phyloP scores from a whole-genome alignment of 2,113 vertebrate species.

The Tursiops truncatus region DNA sequence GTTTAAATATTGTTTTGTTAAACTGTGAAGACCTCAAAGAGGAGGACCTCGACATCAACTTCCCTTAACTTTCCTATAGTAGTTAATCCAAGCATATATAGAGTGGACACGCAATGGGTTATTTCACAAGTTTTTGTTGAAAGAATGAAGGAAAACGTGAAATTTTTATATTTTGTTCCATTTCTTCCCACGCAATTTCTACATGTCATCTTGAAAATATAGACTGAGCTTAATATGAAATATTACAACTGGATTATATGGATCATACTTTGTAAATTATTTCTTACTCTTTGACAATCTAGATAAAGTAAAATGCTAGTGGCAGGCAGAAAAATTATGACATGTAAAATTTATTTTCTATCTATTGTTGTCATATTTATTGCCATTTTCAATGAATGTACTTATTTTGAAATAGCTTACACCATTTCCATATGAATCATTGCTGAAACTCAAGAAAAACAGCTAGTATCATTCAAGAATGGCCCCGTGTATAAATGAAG shows the following conservation, averaged over 20 bases:
- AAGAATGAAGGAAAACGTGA: background rate
- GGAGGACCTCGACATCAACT: background rate
- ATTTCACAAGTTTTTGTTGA: background rate
- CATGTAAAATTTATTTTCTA: slow-evolving; percentile 69
- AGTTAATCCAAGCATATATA: background rate
- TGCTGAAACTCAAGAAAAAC: slow-evolving; percentile 59
- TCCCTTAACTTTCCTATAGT: background rate
- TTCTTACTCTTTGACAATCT: slow-evolving; percentile 49
- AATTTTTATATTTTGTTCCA: background rate
- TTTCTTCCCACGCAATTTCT: background rate
- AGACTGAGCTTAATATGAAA: slow-evolving; percentile 11
- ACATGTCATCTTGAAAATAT: slow-evolving; percentile 45
- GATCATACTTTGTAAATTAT: slow-evolving; percentile 59
- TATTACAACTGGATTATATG: slow-evolving; percentile 55
- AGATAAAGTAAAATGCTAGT: slow-evolving; percentile 50
- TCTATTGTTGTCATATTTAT: slow-evolving; percentile 68
- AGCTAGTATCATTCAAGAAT: slow-evolving; percentile 14
- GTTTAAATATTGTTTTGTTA: background rate
- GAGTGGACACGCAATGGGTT: background rate
- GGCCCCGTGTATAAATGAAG: background rate
- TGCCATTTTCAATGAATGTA: slow-evolving; percentile 62
- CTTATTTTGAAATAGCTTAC: slow-evolving; percentile 68
- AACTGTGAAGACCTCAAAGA: background rate
- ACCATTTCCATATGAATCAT: slow-evolving; percentile 50
- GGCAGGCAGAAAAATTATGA: slow-evolving; percentile 56